Evolutionary conservation across 2,113 vertebrate species (phyloP).

Genomic region (Holacanthus passer): DNA sequence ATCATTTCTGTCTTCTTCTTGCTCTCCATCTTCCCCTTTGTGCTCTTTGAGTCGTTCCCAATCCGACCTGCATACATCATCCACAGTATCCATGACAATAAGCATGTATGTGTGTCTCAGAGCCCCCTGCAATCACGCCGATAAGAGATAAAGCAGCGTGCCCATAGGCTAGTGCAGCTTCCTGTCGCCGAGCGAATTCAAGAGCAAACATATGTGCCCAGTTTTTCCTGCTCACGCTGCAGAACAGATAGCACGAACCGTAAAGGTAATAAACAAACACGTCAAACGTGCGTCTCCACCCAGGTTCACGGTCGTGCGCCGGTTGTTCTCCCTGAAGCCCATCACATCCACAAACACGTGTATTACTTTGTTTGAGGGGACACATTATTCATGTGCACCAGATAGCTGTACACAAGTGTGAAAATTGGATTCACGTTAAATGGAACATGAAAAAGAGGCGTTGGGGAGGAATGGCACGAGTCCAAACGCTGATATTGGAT

Average conservation of each 20-base stretch:
- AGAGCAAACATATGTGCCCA: slow-evolving; percentile 45
- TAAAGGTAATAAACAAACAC: slow-evolving; percentile 61
- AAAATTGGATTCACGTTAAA: slow-evolving; percentile 74
- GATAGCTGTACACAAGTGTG: slow-evolving; percentile 42
- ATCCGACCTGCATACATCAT: slow-evolving; percentile 22
- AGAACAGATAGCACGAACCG: slow-evolving; percentile 53
- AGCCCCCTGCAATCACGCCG: slow-evolving; percentile 8
- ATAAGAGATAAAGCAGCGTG: slow-evolving; percentile 30
- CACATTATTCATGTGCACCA: slow-evolving; percentile 58
- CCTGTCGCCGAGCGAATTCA: slow-evolving; percentile 19
- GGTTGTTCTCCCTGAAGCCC: slow-evolving; percentile 44
- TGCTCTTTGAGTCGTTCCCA: slow-evolving; percentile 10
- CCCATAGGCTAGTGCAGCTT: slow-evolving; percentile 22
- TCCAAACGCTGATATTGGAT: slow-evolving; percentile 45
- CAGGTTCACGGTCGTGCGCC: slow-evolving; percentile 7
- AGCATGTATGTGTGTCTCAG: slow-evolving; percentile 3
- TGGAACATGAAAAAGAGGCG: slow-evolving; percentile 65
- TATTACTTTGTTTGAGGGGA: slow-evolving; percentile 30
- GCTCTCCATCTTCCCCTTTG: background rate
- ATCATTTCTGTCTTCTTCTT: slow-evolving; percentile 5
- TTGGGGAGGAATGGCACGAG: slow-evolving; percentile 38
- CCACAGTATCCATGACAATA: slow-evolving; percentile 33
- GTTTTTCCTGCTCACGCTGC: slow-evolving; percentile 47
- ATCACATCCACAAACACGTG: slow-evolving; percentile 25
- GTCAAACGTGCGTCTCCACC: slow-evolving; percentile 40